These are phyloP conservation scores for Mustela erminea DNA, from an alignment of 2,797 vertebrate genomes.

Conservation along the genomic window DNA sequence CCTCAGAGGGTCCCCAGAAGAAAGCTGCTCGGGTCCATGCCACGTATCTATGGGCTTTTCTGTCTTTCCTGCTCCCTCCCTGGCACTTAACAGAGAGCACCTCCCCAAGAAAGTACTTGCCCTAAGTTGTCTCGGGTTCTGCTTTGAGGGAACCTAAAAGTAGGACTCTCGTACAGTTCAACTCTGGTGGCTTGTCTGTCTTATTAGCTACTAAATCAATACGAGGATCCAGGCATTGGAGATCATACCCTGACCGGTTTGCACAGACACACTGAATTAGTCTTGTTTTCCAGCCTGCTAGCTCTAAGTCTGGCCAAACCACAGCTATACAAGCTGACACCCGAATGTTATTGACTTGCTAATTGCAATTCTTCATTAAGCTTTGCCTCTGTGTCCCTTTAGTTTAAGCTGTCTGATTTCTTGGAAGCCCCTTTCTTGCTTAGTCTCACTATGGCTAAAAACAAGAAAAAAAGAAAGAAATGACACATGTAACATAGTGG, in stretches of 20 bases:
- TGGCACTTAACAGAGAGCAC: background rate
- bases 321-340: background rate
- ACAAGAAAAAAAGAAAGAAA: background rate
- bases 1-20: background rate
- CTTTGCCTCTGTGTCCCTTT: background rate
- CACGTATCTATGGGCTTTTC: background rate
- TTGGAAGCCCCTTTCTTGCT: background rate
- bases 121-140: background rate
- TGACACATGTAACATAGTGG: background rate
- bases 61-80: background rate
- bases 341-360: background rate
- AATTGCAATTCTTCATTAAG: background rate
- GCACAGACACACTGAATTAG: background rate
- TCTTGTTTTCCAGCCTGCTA: background rate
- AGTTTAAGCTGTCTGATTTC: background rate
- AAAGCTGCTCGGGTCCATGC: background rate
- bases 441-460: background rate
- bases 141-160: background rate
- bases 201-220: background rate
- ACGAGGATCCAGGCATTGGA: background rate
- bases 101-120: background rate
- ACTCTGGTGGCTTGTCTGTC: background rate
- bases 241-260: background rate
- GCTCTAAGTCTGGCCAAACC: background rate
- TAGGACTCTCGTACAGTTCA: background rate